A percentile compares a stretch with the other conserved stretches of the same genome.
Evolutionary conservation across 2,888 invertebrate species (phyloP).

Genomic region (Melinaea menophilus): DNA sequence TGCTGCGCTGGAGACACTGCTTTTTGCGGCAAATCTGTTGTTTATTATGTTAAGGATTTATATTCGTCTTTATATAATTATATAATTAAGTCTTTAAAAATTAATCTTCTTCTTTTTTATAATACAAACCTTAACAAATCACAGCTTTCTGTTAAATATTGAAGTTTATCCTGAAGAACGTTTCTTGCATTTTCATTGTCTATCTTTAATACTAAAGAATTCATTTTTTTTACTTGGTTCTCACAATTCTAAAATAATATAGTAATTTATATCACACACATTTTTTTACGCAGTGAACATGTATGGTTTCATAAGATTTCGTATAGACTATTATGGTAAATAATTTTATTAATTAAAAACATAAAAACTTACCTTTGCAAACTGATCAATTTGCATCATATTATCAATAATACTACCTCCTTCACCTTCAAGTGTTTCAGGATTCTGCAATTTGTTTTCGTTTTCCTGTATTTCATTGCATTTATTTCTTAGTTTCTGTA

Average conservation of each 20-base stretch:
- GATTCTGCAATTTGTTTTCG: constrained; percentile 39
- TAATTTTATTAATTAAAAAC: neutral
- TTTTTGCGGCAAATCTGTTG: constrained; percentile 56
- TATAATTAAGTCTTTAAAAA: too few species aligned
- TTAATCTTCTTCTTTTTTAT: neutral
- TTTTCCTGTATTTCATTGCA: constrained; percentile 43
- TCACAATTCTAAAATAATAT: constrained; percentile 47
- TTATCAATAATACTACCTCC: constrained; percentile 33
- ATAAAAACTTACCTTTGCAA: constrained; percentile 44
- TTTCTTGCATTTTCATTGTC: constrained; percentile 43
- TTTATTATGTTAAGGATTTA: too few species aligned
- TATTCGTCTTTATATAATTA: too few species aligned
- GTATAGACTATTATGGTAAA: neutral
- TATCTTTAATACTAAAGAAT: constrained; percentile 37
- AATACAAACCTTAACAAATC: constrained; percentile 48
- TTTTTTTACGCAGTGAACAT: too few species aligned
- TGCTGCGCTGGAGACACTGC: constrained; percentile 50
- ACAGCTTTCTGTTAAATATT: constrained; percentile 46
- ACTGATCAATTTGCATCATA: constrained; percentile 45
- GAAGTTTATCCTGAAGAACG: constrained; percentile 38
- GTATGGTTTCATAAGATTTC: too few species aligned
- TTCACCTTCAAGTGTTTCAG: constrained; percentile 21
- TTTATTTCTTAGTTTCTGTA: constrained; percentile 43
- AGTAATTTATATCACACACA: neutral
- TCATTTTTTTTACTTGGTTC: constrained; percentile 41